Evolutionary conservation across 2,113 vertebrate species (phyloP).

Genomic region (Nyctibius bracteatus): DNA sequence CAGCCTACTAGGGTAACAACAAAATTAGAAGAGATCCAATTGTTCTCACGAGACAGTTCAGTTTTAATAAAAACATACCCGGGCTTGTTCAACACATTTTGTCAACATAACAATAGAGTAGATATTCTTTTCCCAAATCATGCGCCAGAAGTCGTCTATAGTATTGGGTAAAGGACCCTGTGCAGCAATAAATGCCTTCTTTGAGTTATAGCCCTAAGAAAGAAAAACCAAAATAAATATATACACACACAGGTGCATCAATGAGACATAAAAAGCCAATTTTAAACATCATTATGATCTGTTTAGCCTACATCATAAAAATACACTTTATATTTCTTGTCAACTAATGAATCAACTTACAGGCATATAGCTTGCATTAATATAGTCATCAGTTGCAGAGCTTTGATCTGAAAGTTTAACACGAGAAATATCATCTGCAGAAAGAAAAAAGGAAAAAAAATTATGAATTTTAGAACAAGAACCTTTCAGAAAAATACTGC

Average conservation of each 20-base stretch:
- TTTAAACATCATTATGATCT: background rate
- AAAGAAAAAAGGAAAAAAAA: background rate
- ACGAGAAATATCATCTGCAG: conserved; percentile 88
- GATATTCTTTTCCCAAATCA: conserved; percentile 95
- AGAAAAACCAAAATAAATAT: background rate
- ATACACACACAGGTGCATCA: background rate
- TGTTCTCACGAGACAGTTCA: background rate
- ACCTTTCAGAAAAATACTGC: background rate
- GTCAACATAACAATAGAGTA: conserved; percentile 93
- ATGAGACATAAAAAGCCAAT: background rate
- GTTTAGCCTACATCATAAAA: background rate
- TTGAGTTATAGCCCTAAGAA: conserved; percentile 87
- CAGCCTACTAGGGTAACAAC: background rate
- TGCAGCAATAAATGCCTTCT: conserved; percentile 90
- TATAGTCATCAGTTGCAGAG: conserved; percentile 83
- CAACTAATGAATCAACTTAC: conserved; percentile 70
- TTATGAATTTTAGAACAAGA: background rate
- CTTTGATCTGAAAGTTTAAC: conserved; percentile 87
- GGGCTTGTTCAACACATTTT: conserved; percentile 90
- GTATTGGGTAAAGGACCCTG: conserved; percentile 92
- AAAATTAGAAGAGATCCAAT: background rate
- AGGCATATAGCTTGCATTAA: conserved; percentile 96
- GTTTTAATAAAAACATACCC: conserved; percentile 82
- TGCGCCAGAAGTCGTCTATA: conserved; percentile 91
- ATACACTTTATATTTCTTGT: background rate